Evolutionary conservation across 1,140 invertebrate species (phyloP), one percentile per base, ranked within the genome.

Genomic region (Prorops nasuta): DNA sequence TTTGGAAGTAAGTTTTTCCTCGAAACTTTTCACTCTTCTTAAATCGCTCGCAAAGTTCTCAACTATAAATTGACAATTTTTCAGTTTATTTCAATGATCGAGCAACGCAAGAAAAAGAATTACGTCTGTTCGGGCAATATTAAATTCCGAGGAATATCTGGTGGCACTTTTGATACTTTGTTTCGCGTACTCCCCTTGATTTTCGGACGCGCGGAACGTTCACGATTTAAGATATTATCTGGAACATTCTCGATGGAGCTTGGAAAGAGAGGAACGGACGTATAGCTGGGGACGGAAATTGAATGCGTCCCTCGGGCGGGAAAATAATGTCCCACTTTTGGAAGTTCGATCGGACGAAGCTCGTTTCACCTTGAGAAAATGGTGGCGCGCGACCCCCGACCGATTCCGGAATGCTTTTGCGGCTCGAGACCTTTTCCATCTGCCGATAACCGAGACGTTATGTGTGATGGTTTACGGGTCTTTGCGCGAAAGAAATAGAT

Each of bases 241-340:
- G 28, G 4, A 28, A 50, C 36, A 2, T 37, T 15, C 15, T 10
- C 20, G 19, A 7, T 14, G 19, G 36, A 40, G 35, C 52, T 52
- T 17, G 6, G 12, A 16, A 22, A 43, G 35, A 55, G 47, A 56
- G 46, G 17, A 43, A 42, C 49, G 38, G 41, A 44, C 31, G 35
- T n/a, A n/a, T n/a, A 44, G 21, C 43, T 24, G 19, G 57, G 46
- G 57, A 59, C 65, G 65, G 63, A 71, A 75, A 75, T 75, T 72
- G 71, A 75, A 75, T 63, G 71, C 62, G 63, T 66, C 64, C 54
- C 51, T 40, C 56, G 49, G 49, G 51, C 51, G 45, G 58, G 61
- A 64, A 69, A 72, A 67, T 64, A 70, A 67, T 67, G 64, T 67
- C 55, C 63, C 63, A 54, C 58, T 69, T 67, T 60, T 60, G 51